These are phyloP conservation scores for Zenarchopterus dispar DNA, from an alignment of 2,797 vertebrate species.

Conservation along the genomic window DNA sequence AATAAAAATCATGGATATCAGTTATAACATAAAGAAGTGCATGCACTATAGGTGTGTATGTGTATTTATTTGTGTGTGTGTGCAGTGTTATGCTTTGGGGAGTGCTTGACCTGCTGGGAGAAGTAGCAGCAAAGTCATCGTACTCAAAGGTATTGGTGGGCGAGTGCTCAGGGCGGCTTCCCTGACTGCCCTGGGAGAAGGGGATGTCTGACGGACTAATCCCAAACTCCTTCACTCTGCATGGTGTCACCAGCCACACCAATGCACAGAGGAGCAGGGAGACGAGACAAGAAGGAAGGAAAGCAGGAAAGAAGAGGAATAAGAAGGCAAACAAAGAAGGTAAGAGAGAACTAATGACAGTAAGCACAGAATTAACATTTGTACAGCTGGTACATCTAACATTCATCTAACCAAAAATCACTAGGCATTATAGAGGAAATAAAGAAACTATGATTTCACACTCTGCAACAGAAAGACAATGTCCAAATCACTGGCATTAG, in stretches of 20 bases:
- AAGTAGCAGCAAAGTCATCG: conserved; percentile 91
- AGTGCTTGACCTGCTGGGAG: conserved; percentile 88
- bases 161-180: conserved; percentile 92
- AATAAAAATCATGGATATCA: conserved; percentile 19
- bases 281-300: conserved; percentile 49
- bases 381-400: conserved; percentile 4
- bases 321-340: conserved; percentile 56
- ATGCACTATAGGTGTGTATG: conserved; percentile 46
- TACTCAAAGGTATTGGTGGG: conserved; percentile 95
- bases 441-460: not conserved
- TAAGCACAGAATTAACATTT: conserved; percentile 32
- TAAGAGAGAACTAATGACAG: conserved; percentile 59
- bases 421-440: conserved; percentile 10
- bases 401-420: conserved; percentile 5
- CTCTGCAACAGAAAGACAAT: not conserved
- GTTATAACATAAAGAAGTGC: conserved; percentile 11
- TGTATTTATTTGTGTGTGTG: conserved; percentile 11
- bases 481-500: conserved; percentile 2
- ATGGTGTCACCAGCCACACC: conserved; percentile 56
- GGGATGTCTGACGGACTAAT: conserved; percentile 98
- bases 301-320: conserved; percentile 53
- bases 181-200: conserved; percentile 89
- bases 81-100: conserved; percentile 44
- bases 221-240: conserved; percentile 98
- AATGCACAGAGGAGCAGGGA: conserved; percentile 64